phyloP scores from a whole-genome alignment of 2,797 vertebrate genomes.

The Amblyopsis hoosieri region DNA sequence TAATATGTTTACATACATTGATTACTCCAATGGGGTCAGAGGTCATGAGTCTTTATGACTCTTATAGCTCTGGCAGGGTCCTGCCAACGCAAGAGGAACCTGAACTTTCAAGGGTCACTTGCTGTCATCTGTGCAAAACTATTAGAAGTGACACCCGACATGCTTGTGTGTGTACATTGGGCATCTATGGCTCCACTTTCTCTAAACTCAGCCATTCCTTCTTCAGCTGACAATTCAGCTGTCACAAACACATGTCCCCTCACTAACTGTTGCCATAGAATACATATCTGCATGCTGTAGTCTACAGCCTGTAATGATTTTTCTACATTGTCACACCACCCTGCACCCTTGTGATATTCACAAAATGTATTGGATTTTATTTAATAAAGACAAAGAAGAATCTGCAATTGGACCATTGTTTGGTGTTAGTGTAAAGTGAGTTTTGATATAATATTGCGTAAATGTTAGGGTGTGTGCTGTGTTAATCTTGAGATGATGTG shows the following conservation, averaged over 20 bases:
- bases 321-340: slow-evolving; percentile 26
- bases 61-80: not conserved
- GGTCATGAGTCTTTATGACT: slow-evolving; percentile 26
- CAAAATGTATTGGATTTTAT: not conserved
- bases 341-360: slow-evolving; percentile 4
- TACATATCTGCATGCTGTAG: slow-evolving; percentile 28
- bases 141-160: slow-evolving; percentile 29
- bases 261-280: slow-evolving; percentile 62
- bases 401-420: not conserved
- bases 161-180: slow-evolving; percentile 26
- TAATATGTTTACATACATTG: slow-evolving; percentile 4
- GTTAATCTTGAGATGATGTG: slow-evolving; percentile 12
- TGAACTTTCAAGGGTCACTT: slow-evolving; percentile 44
- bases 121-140: slow-evolving; percentile 54
- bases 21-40: slow-evolving; percentile 19
- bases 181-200: slow-evolving; percentile 69
- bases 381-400: not conserved
- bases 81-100: slow-evolving; percentile 18
- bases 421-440: not conserved
- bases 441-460: not conserved
- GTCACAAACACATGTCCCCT: slow-evolving; percentile 71
- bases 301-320: slow-evolving; percentile 67
- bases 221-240: slow-evolving; percentile 78
- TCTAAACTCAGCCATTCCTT: slow-evolving; percentile 72
- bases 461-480: not conserved